Evolutionary conservation across 2,797 vertebrate genomes (phyloP).

Genomic region (Amniataba percoides): DNA sequence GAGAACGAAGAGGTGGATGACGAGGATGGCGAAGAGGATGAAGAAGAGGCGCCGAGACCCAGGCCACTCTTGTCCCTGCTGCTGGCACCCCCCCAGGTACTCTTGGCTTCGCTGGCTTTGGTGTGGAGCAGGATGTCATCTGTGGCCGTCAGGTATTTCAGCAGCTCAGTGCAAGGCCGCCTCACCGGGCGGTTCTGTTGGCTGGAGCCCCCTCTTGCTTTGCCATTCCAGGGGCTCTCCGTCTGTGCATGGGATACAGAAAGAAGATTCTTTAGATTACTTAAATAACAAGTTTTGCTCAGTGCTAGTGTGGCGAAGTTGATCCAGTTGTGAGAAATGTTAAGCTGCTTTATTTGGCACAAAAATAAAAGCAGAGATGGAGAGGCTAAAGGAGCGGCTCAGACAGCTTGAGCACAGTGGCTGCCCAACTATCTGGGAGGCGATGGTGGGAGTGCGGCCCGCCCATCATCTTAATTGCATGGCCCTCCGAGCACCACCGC

Average conservation of each 20-base stretch:
- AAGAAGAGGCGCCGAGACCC: slow-evolving; percentile 80
- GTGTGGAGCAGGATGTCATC: slow-evolving; percentile 95
- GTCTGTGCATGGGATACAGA: slow-evolving; percentile 81
- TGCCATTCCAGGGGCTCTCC: slow-evolving; percentile 97
- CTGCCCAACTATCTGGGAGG: slow-evolving; percentile 74
- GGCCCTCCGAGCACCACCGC: slow-evolving; percentile 73
- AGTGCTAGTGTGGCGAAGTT: slow-evolving; percentile 10
- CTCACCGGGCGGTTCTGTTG: slow-evolving; percentile 96
- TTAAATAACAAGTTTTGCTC: slow-evolving; percentile 41
- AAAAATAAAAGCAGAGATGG: slow-evolving; percentile 51
- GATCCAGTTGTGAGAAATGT: slow-evolving; percentile 48
- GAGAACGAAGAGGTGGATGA: slow-evolving; percentile 86
- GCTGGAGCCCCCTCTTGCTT: slow-evolving; percentile 93
- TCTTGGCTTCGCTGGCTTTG: slow-evolving; percentile 89
- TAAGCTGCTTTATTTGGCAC: slow-evolving; percentile 50
- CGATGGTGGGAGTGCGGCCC: slow-evolving; percentile 71
- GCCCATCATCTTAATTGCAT: slow-evolving; percentile 86
- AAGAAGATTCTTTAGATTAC: slow-evolving; percentile 31
- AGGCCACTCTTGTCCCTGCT: slow-evolving; percentile 91
- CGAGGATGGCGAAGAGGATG: slow-evolving; percentile 85
- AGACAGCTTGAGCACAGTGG: slow-evolving; percentile 58
- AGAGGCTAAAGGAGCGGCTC: slow-evolving; percentile 55
- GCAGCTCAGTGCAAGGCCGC: slow-evolving; percentile 98
- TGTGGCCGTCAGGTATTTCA: slow-evolving; percentile 98
- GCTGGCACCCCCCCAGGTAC: slow-evolving; percentile 83